Evolutionary conservation across 2,888 invertebrate species (phyloP).

Genomic region (Resseliella maxima): DNA sequence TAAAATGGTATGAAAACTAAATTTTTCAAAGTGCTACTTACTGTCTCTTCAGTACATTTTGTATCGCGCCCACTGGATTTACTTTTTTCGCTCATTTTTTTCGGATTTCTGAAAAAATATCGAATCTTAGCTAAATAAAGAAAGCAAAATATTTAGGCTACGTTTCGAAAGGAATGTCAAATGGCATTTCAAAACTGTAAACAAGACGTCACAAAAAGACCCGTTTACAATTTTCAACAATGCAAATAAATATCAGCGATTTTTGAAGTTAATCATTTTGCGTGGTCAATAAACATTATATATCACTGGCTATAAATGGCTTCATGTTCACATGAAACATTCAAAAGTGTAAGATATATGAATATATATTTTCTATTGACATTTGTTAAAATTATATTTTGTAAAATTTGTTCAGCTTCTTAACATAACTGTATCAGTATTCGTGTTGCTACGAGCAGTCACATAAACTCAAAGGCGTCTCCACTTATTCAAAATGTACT

Average conservation of each 20-base stretch:
- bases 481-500: not conserved
- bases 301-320: not conserved
- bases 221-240: no score
- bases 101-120: no score
- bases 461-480: constrained; percentile 9
- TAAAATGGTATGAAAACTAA: no score
- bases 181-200: no score
- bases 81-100: no score
- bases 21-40: no score
- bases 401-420: not conserved
- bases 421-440: constrained; percentile 1
- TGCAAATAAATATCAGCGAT: not conserved
- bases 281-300: not conserved
- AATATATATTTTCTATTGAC: not conserved
- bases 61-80: no score
- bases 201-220: no score
- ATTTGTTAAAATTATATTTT: not conserved
- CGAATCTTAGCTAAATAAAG: no score
- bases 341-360: constrained; percentile 1
- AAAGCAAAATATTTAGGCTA: no score
- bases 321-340: not conserved
- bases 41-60: no score
- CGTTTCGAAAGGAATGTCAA: no score
- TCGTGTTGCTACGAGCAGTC: constrained; percentile 2
- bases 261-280: not conserved